These are phyloP conservation scores for Melanogrammus aeglefinus DNA, from an alignment of 2,797 vertebrate species.

Conservation along the genomic window DNA sequence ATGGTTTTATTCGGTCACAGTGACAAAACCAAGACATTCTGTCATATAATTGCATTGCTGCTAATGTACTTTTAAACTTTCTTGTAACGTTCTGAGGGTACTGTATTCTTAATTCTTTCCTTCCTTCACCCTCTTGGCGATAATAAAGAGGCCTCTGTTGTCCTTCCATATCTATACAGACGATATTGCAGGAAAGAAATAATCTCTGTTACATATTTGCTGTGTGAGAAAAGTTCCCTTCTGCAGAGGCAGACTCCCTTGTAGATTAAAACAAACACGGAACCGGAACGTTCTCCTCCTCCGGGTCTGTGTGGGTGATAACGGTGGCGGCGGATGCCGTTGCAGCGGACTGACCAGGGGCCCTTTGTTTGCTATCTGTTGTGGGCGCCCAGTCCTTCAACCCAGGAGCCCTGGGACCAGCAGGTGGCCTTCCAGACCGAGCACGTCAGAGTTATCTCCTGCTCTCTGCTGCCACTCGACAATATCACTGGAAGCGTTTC, in stretches of 20 bases:
- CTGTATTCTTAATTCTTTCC: neutral
- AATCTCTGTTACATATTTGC: conserved; percentile 14
- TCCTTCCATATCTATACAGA: neutral
- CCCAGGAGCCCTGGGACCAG: conserved; percentile 39
- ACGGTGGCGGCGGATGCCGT: no score
- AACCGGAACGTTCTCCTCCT: conserved; percentile 31
- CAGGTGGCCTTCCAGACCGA: conserved; percentile 28
- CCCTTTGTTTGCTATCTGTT: conserved; percentile 44
- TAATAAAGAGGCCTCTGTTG: conserved; percentile 1
- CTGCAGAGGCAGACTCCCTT: conserved; percentile 1
- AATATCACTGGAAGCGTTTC: conserved; percentile 42
- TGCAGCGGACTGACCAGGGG: neutral
- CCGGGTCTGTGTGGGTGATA: neutral
- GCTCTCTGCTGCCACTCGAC: conserved; percentile 43
- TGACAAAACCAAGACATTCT: no score
- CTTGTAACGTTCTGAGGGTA: neutral
- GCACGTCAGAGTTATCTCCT: conserved; percentile 40
- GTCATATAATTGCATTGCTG: no score
- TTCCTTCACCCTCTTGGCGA: neutral
- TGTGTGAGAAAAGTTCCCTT: conserved; percentile 25
- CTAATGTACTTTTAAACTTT: neutral
- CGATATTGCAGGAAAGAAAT: neutral
- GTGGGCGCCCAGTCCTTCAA: conserved; percentile 24
- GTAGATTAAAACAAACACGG: conserved; percentile 37
- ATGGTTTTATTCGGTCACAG: no score